A percentile compares a stretch with the other conserved stretches of the same genome.
Conservation (phyloP, 2,113 vertebrate genomes). For the Protomyctophum bolini region DNA sequence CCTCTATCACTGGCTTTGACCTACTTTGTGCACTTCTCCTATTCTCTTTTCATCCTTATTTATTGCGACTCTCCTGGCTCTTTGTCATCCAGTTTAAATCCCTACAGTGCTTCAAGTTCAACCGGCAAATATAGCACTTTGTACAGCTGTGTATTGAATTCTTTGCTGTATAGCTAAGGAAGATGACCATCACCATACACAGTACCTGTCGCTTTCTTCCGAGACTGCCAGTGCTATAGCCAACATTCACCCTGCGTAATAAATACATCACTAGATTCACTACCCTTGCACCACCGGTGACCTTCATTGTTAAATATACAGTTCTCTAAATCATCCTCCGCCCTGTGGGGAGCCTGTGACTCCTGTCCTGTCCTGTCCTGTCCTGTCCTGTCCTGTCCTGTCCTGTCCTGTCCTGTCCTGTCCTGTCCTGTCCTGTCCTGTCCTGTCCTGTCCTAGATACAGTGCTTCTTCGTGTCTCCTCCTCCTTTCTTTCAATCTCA, state of each 20-base stretch:
- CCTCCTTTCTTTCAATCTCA: not conserved
- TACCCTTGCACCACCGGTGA: constrained; percentile 34
- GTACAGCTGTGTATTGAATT: constrained; percentile 5
- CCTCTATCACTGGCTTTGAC: constrained; percentile 57
- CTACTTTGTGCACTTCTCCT: constrained; percentile 50
- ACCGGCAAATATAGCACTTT: constrained; percentile 55
- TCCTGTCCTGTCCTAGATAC: constrained; percentile 1
- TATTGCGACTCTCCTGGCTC: constrained; percentile 36
- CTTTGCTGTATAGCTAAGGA: constrained; percentile 10
- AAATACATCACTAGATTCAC: not conserved
- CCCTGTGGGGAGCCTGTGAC: constrained; percentile 35
- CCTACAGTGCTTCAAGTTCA: constrained; percentile 33
- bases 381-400: not conserved
- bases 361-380: constrained; percentile 4
- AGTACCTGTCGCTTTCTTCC: not conserved
- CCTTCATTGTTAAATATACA: constrained; percentile 36
- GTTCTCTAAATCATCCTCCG: constrained; percentile 23
- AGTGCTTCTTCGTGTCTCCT: constrained; percentile 8
- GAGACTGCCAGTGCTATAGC: not conserved
- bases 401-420: not conserved
- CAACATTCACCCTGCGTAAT: constrained; percentile 5
- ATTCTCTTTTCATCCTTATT: constrained; percentile 12
- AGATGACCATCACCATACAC: not conserved
- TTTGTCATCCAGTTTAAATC: constrained; percentile 27
- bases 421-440: not conserved